Evolutionary conservation across 37 sponge, comb jelly and placozoan species (phyloP), one percentile per base, ranked within the genome.

Genomic region (Haliclona indistincta): DNA sequence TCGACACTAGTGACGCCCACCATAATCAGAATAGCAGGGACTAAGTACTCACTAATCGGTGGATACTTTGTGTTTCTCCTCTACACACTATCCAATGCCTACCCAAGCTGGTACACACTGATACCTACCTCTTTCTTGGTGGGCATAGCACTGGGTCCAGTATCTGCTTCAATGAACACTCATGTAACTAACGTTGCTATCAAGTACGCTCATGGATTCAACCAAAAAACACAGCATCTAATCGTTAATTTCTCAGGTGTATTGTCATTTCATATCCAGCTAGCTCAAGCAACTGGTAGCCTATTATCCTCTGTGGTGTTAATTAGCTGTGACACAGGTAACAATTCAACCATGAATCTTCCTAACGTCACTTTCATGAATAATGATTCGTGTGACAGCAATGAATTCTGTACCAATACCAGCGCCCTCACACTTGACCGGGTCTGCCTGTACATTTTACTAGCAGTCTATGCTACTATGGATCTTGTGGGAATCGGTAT

Each of bases 21-120:
- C 52, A 32, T 49, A 0, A 49, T 70, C 13, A 70, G 43, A 25
- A 26, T 41, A 5, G 17, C 43, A 6, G 71, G 71, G 26, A 49
- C 76, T 30, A 63, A 63, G 41, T 63, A 63, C 30, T 67, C 76
- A 20, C 76, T 74, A 22, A 39, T 74, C 32, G 26, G 8, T 4
- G 15, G 64, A 13, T 63, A 60, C 43, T 4, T 68, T 22, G 13
- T 10, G 23, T 39, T 60, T 7, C 1, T 19, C 4, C 2, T 49
- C 10, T 91, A 76, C 63, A 68, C 77, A 0, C 38, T 41, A 0
- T 17, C 80, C 43, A 83, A 91, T 65, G 87, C 43, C 76, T 87
- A 91, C 63, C 88, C 92, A 1, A 44, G 47, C 47, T 82, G 80
- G 88, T 91, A 83, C 76, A 83, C 88, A 3, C 84, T 91, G 22